Evolutionary conservation across 2,113 vertebrate species (phyloP).

Genomic region (Daboia siamensis): DNA sequence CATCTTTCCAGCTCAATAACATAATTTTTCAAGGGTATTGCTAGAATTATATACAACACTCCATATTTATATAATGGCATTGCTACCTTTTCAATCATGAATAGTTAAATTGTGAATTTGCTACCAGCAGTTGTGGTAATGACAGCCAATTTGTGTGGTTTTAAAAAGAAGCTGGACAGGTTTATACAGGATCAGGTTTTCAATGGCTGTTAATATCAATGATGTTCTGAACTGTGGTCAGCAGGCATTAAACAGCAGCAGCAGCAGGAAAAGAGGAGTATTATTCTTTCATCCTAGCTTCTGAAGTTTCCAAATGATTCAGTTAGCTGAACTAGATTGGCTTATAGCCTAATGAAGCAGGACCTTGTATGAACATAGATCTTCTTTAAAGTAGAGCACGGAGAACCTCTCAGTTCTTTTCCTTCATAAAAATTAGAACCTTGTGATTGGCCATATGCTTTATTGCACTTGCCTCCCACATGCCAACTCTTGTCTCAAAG

Average conservation of each 20-base stretch:
- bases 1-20: not conserved
- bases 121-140: not conserved
- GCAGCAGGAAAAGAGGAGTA: not conserved
- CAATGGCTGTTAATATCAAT: not conserved
- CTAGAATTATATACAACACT: not conserved
- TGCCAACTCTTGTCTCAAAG: not conserved
- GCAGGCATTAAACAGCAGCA: not conserved
- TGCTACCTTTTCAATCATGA: not conserved
- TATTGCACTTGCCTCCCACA: not conserved
- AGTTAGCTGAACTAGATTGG: not conserved
- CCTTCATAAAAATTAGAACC: not conserved
- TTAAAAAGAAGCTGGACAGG: not conserved
- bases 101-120: not conserved
- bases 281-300: not conserved
- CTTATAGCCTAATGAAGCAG: not conserved
- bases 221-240: not conserved
- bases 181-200: not conserved
- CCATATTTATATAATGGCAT: not conserved
- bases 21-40: not conserved
- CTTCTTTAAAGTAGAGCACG: not conserved
- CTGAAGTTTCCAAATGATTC: not conserved
- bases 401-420: not conserved
- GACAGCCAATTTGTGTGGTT: not conserved
- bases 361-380: not conserved
- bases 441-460: not conserved